Conservation (phyloP, 1,140 invertebrate genomes). For the Diploscapter pachys region DNA sequence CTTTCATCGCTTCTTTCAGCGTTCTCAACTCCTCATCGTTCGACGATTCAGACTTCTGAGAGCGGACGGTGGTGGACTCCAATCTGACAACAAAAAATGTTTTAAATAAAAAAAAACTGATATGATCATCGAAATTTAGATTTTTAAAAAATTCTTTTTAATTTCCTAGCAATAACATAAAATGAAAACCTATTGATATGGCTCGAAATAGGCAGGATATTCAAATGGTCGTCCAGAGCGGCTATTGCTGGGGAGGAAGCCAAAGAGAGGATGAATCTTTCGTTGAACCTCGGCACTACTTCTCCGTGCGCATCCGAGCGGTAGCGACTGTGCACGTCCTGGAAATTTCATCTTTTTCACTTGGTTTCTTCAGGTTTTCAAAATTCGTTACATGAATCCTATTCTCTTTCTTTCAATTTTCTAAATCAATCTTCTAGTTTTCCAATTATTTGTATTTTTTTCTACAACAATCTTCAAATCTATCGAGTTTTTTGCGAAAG, state of each 20-base stretch:
- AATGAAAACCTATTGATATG: conserved; percentile 62
- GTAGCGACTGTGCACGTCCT: conserved; percentile 90
- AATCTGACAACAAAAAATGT: too few species aligned
- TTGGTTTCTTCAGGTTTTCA: too few species aligned
- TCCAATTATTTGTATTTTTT: too few species aligned
- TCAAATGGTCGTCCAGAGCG: conserved; percentile 87
- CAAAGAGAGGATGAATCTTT: conserved; percentile 86
- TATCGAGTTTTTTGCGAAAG: too few species aligned
- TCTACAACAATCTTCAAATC: too few species aligned
- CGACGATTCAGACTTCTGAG: conserved; percentile 53
- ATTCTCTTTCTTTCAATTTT: too few species aligned
- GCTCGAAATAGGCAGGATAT: conserved; percentile 85
- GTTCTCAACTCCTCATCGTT: conserved; percentile 66
- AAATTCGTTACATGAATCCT: too few species aligned
- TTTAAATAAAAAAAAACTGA: too few species aligned
- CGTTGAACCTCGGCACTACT: conserved; percentile 90
- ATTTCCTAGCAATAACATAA: too few species aligned
- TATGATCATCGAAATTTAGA: too few species aligned
- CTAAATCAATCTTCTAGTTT: too few species aligned
- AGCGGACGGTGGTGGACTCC: neutral
- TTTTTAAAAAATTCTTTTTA: too few species aligned
- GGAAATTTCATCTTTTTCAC: neutral
- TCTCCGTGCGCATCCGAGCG: conserved; percentile 90
- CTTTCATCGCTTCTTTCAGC: conserved; percentile 75
- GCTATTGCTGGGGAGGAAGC: conserved; percentile 81